These are phyloP conservation scores for Callimico goeldii DNA, from an alignment of 2,797 vertebrate genomes.

Conservation along the genomic window DNA sequence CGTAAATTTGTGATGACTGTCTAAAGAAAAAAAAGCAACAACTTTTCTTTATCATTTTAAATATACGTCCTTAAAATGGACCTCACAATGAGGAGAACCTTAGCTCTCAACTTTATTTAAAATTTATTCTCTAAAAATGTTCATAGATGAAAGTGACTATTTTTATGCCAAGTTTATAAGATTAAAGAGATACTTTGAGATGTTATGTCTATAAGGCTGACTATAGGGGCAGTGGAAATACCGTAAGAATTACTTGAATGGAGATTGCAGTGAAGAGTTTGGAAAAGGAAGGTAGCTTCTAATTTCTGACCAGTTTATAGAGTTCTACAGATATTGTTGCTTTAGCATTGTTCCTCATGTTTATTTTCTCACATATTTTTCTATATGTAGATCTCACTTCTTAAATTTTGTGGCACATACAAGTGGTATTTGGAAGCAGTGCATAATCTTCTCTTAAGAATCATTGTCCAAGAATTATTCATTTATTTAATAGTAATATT, in stretches of 20 bases:
- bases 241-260: neutral
- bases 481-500: neutral
- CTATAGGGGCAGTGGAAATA: fast-evolving
- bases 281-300: neutral
- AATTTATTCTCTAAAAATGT: neutral
- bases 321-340: neutral
- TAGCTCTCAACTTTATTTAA: neutral
- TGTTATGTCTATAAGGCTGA: neutral
- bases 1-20: neutral
- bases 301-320: neutral
- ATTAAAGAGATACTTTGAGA: neutral
- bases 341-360: neutral
- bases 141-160: neutral
- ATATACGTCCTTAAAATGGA: neutral
- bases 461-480: neutral
- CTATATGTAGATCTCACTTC: neutral
- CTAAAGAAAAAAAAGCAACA: neutral
- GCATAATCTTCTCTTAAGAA: neutral
- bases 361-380: neutral
- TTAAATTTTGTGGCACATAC: neutral
- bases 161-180: neutral
- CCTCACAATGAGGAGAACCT: neutral
- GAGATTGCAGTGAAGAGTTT: neutral
- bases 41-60: neutral
- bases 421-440: neutral